phyloP scores from a whole-genome alignment of 1,140 invertebrate species.

The Samia ricini region DNA sequence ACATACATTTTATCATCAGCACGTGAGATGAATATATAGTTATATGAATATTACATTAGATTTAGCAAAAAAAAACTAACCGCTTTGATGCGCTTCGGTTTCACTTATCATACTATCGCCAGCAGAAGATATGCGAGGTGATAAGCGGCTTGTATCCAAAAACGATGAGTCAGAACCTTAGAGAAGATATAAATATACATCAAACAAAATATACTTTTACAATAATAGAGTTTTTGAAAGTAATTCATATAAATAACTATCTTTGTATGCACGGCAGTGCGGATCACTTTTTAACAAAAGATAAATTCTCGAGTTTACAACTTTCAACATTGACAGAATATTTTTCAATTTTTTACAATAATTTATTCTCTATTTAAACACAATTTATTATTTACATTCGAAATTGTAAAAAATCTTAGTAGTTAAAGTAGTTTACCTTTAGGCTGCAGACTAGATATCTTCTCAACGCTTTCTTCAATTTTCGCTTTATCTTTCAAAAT shows the following conservation, averaged over 20 bases:
- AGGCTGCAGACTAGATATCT: slow-evolving; percentile 63
- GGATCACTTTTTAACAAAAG: no score
- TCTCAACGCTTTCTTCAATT: slow-evolving; percentile 50
- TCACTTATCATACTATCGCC: slow-evolving; percentile 69
- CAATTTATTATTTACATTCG: not conserved
- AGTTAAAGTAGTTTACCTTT: slow-evolving; percentile 47
- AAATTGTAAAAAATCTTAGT: not conserved
- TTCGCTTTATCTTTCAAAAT: slow-evolving; percentile 62
- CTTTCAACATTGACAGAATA: no score
- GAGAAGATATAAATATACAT: slow-evolving; percentile 13
- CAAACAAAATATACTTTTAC: not conserved
- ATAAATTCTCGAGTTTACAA: no score
- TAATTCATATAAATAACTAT: not conserved
- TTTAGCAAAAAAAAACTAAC: slow-evolving; percentile 50
- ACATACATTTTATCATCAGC: not conserved
- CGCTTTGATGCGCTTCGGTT: slow-evolving; percentile 72
- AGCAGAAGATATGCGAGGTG: slow-evolving; percentile 65
- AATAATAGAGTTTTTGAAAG: not conserved
- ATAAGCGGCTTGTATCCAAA: slow-evolving; percentile 65
- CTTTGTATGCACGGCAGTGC: no score
- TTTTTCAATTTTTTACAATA: no score
- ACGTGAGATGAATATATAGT: not conserved
- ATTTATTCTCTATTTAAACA: no score
- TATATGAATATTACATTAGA: not conserved
- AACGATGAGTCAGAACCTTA: slow-evolving; percentile 69